These are phyloP conservation scores for Scomber japonicus DNA, from an alignment of 2,113 vertebrate species.

Conservation along the genomic window DNA sequence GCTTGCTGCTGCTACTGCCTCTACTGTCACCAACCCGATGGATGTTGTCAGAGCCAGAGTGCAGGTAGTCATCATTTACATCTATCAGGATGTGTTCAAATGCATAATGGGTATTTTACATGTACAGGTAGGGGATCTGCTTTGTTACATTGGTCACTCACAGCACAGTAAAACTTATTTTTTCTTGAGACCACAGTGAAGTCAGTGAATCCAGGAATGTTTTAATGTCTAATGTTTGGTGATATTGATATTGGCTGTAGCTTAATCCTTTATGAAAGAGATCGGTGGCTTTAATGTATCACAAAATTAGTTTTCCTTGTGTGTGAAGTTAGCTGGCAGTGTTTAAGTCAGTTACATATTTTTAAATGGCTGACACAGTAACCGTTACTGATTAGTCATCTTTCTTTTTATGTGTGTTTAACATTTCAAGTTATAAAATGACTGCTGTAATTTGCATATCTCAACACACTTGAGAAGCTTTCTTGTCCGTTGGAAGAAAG, in stretches of 20 bases:
- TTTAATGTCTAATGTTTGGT: neutral
- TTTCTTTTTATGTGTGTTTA: neutral
- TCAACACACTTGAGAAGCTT: neutral
- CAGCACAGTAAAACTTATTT: too few relatives aligned
- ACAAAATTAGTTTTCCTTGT: too few relatives aligned
- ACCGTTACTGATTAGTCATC: conserved; percentile 7
- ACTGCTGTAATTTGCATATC: too few relatives aligned
- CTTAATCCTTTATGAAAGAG: neutral
- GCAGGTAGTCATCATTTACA: conserved; percentile 84
- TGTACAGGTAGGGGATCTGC: neutral
- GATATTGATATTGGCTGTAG: neutral
- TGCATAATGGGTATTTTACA: neutral
- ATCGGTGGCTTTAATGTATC: neutral
- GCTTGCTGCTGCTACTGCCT: conserved; percentile 94
- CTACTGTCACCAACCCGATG: conserved; percentile 98
- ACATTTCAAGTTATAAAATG: too few relatives aligned
- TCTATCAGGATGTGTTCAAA: neutral
- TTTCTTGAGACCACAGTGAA: too few relatives aligned
- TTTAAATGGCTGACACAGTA: neutral
- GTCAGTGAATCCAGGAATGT: neutral
- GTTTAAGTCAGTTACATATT: neutral
- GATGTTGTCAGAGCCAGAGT: conserved; percentile 95
- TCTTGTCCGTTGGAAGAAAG: neutral
- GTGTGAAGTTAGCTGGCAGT: neutral
- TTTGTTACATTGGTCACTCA: neutral